Base-by-base conservation (phyloP, 1,140 invertebrate species). In the Lordiphosa collinella region DNA sequence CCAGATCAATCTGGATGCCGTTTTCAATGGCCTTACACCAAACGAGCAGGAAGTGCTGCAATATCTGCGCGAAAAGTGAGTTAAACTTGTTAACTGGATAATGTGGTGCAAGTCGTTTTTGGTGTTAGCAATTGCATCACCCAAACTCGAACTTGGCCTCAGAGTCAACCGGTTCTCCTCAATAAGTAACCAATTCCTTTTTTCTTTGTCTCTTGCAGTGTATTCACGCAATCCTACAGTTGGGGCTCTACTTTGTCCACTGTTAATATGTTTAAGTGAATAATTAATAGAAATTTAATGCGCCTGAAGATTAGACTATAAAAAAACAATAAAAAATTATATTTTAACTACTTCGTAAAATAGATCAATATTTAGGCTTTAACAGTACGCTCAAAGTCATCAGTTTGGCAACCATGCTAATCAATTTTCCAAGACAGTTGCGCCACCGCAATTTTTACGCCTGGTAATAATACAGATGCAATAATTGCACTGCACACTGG, bases 31-130 rank as follows among this genome's bases (percentile, higher is more conserved):
- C 0, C 89, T 95, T n/a, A 92, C 86, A 1, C 88, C 92, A 1
- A 87, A 91, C 29, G 94, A 95, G 84, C 89, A 91, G 71, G 66
- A 89, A 70, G 70, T 93, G 4, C 86, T 94, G 3, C 62, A 90
- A 35, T 90, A 93, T 56, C 76, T 95, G 14, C 90, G 92, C 63
- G 82, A 91, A 63, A 93, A 91, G 94, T 94, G 89, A 91, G 90
- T 90, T 55, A 48, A 59, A 79, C 75, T 70, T 80, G 64, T 73
- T 63, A 55, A 73, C 7, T 29, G 16, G 18, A 29, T 22, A 25
- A 13, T 38, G 47, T 38, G 47, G 11, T 67, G 41, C 38, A 44
- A 44, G 41, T 79, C 50, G 68, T 58, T 67, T 87, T 78, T 66
- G 65, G 67, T 68, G 66, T 68, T 70, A 74, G 61, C 65, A 72